Conservation (phyloP, 2,797 vertebrate genomes). For the Hapalemur alaotrensis region DNA sequence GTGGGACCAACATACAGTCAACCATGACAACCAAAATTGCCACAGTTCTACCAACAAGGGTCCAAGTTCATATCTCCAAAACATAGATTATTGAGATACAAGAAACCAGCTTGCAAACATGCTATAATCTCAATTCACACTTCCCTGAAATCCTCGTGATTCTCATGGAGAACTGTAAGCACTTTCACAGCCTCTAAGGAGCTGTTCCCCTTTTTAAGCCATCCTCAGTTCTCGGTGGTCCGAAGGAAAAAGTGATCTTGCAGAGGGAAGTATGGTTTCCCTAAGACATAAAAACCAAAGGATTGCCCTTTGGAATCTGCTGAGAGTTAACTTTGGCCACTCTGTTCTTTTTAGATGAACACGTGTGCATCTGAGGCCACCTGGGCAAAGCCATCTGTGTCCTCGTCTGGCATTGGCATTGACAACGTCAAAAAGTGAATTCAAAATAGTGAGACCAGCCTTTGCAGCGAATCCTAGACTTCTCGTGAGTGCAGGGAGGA, state of each 20-base stretch:
- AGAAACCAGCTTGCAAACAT: accelerated
- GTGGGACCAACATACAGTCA: background rate
- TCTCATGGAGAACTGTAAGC: background rate
- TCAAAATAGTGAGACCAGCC: background rate
- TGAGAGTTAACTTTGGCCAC: accelerated
- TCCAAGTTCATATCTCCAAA: background rate
- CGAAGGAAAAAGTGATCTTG: no score
- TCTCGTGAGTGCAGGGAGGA: background rate
- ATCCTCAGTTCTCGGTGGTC: background rate
- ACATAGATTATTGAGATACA: accelerated
- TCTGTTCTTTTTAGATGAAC: background rate
- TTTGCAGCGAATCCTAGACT: accelerated
- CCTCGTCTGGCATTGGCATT: background rate
- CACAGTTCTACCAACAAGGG: background rate
- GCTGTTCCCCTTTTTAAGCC: background rate
- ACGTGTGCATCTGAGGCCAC: background rate
- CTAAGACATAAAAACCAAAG: background rate
- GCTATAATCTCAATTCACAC: background rate
- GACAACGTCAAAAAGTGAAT: no score
- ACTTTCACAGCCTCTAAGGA: background rate
- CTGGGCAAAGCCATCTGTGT: background rate
- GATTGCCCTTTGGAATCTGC: background rate
- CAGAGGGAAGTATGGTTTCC: background rate
- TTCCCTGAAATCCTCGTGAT: background rate
- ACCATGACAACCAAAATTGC: no score